phyloP scores from a whole-genome alignment of 2,113 vertebrate genomes.

The Camelus dromedarius region DNA sequence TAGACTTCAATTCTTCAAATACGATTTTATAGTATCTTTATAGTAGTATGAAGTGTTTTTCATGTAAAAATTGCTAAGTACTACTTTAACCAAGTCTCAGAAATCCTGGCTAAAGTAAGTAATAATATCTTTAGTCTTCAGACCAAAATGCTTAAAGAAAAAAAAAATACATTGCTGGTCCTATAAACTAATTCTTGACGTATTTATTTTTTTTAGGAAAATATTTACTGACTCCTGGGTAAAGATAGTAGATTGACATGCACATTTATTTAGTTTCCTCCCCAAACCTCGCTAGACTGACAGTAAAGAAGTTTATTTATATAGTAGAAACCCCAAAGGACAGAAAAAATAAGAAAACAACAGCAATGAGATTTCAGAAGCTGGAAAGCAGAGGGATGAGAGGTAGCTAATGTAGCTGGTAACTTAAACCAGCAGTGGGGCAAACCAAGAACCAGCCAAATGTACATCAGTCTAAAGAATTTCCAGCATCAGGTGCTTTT shows the following conservation, averaged over 20 bases:
- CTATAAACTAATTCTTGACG: constrained; percentile 46
- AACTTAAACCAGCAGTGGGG: not conserved
- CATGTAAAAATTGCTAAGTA: constrained; percentile 31
- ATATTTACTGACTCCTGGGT: constrained; percentile 5
- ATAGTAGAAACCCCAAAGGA: constrained; percentile 21
- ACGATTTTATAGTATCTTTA: constrained; percentile 32
- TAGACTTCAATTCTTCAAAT: constrained; percentile 68
- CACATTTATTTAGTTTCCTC: constrained; percentile 36
- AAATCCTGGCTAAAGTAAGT: constrained; percentile 11
- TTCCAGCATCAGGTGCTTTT: not conserved
- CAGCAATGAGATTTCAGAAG: not conserved
- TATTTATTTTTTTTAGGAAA: constrained; percentile 49
- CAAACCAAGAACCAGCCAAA: not conserved
- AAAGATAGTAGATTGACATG: not conserved
- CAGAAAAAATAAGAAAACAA: not conserved
- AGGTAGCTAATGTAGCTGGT: not conserved
- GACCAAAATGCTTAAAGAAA: constrained; percentile 48
- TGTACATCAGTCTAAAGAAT: not conserved
- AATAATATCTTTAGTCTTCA: constrained; percentile 34
- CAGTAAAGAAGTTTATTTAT: constrained; percentile 5
- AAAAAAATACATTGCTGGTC: constrained; percentile 19
- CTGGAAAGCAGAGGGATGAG: not conserved
- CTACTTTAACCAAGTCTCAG: constrained; percentile 51
- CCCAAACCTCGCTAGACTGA: constrained; percentile 1
- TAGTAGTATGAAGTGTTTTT: constrained; percentile 35